Base-by-base conservation (phyloP, 2,797 vertebrate species). In the Macroramphosus scolopax region DNA sequence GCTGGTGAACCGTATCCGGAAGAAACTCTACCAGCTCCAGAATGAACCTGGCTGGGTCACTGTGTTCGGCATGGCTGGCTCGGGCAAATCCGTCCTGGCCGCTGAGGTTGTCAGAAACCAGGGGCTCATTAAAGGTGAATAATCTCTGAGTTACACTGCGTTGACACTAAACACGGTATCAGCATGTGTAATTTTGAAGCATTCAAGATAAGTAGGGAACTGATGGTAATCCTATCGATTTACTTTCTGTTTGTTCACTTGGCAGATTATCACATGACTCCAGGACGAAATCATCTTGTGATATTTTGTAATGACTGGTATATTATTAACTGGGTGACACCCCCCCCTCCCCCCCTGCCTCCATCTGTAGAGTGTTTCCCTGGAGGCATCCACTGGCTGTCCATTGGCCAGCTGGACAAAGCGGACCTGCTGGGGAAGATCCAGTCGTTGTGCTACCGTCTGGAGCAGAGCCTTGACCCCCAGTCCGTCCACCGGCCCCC, bases 21-120 rank as follows among this genome's bases (percentile, higher is more conserved):
- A 94, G 69, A 93, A 91, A 26, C 89, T 99, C 11, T 77, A 67
- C 36, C 67, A 53, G n/a, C 74, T 99, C 67, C 86, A 85, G 67
- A 83, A 51, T 3, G 84, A 89, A 1, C 62, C 93, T 0, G 97
- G 95, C 6, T 99, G 96, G 97, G 89, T 99, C 55, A 92, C 92
- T 0, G 84, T 99, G n/a, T 93, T 92, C 41, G 97, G 97, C 43
- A 98, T 99, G 97, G 96, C 97, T 3, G 97, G 96, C 30, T 97
- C 94, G 4, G 96, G 97, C 8, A 99, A 99, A 81, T 95, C 97
- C n/a, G 91, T 99, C 38, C 75, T 98, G 62, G 92, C 95, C 40
- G 93, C 96, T 4, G 97, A 99, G 83, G 92, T 92, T 8, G 91
- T 95, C 52, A 84, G 96, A 58, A 87, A 98, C 75, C 88, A 88